Evolutionary conservation across 2,797 vertebrate species (phyloP), one percentile per base, ranked within the genome.

Genomic region (Acomys russatus): DNA sequence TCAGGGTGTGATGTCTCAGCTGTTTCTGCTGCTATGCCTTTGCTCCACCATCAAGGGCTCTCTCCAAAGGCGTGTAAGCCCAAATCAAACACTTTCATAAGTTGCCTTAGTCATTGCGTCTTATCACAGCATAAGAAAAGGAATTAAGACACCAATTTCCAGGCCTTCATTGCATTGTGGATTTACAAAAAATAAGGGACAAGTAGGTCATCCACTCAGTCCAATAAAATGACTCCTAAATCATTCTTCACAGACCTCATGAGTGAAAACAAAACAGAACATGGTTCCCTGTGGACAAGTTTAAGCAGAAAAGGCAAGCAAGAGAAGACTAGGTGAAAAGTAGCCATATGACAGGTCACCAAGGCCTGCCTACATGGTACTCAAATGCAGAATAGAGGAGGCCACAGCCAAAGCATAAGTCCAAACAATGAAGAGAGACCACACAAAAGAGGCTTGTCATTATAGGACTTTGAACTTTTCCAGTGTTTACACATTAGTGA

Each of bases 161-260:
- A 84, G 79, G 76, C 17, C 35, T 77, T 63, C 23, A 35, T 18
- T 83, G 49, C 86, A 92, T 51, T 51, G 68, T 18, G 63, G 25
- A 64, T 44, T 88, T 20, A 33, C 35, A 90, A 35, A 73, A 35
- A 73, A 64, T 93, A 63, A 7, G 2, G 15, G 15, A 56, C 33
- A 80, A 73, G 88, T 18, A 90, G 49, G 54, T 91, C 83, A 86
- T 17, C 51, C 73, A 79, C 33, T 76, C 49, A n/a, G 7, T 80
- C 49, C 56, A 79, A 70, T 79, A 38, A 91, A 92, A 89, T 79
- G 74, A 91, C 33, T 79, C 28, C 64, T 92, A 83, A 85, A 88
- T 91, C 63, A 83, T 68, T 94, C 56, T 78, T 51, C 18, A 74
- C 25, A 15, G 56, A 94, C 8, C 68, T 95, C 66, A 68, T 10